phyloP scores from a whole-genome alignment of 2,888 invertebrate genomes.

The Hemicrepidius hirtus region DNA sequence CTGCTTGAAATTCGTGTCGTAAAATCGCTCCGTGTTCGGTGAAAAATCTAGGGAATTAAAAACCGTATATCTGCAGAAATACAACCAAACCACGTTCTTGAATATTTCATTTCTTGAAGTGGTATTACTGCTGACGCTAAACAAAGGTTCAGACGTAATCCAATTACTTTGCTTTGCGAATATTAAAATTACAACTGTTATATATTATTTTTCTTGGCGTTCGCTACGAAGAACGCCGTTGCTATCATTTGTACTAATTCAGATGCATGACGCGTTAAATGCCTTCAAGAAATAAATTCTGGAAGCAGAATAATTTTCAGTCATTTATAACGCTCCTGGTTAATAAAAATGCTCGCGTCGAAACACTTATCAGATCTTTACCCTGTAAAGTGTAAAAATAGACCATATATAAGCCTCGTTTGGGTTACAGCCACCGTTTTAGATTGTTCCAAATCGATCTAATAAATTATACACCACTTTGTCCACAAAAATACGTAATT shows the following conservation, averaged over 20 bases:
- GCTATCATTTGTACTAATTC: conserved; percentile 42
- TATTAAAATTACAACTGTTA: conserved; percentile 63
- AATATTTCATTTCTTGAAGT: conserved; percentile 66
- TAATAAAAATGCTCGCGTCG: conserved; percentile 11
- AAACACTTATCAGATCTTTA: neutral
- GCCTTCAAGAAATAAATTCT: conserved; percentile 31
- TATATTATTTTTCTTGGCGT: conserved; percentile 62
- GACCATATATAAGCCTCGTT: neutral
- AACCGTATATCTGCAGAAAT: conserved; percentile 53
- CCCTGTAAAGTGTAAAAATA: neutral
- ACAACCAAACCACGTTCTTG: conserved; percentile 58
- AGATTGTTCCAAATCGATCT: neutral
- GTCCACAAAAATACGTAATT: neutral
- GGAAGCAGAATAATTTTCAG: conserved; percentile 27
- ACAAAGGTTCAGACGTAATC: conserved; percentile 66
- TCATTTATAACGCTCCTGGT: conserved; percentile 10
- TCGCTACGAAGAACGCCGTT: conserved; percentile 49
- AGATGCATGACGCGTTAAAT: conserved; percentile 40
- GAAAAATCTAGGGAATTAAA: conserved; percentile 59
- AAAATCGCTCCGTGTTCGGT: conserved; percentile 54
- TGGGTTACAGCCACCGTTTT: neutral
- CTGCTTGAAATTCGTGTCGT: conserved; percentile 56
- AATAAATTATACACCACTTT: conserved; percentile 7
- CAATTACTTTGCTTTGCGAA: conserved; percentile 65
- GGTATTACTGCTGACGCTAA: conserved; percentile 60